Base-by-base conservation (phyloP, 2,888 invertebrate genomes). In the Cylindroiulus punctatus region DNA sequence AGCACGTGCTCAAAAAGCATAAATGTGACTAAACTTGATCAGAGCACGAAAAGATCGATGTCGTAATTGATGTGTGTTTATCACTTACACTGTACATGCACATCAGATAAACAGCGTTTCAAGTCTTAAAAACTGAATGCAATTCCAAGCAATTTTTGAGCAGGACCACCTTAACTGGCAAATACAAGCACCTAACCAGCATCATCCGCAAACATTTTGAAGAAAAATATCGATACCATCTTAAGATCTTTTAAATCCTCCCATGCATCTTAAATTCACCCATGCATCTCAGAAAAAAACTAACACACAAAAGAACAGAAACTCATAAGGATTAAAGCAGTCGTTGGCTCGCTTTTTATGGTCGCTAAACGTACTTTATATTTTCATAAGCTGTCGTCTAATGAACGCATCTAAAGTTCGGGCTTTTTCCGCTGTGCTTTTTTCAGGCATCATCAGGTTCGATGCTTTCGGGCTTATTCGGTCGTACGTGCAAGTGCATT, bases 321-420 rank as follows among this genome's bases (percentile, higher is more conserved):
- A 65, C 65, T 22, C 65, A 65, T 65, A 26, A 65, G 65, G 65
- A 65, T 65, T 65, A 65, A 65, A 65, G 26, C 65, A 22, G 65
- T 65, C 65, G 19, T 65, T 65, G 65, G 65, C 65, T 65, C 10
- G 65, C 22, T 0, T 65, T 65, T 65, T 65, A 65, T 26, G 65
- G 65, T 4, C 26, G 7, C 65, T 65, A 65, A 65, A 65, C 65
- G 65, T 26, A 26, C 26, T 65, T 65, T 65, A 65, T 65, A 65
- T 65, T 65, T 65, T 65, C 65, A 65, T 65, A 65, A 65, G 65
- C 65, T 65, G 65, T 0, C 65, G 65, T 65, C 65, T 65, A 65
- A 65, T 65, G 65, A 65, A 26, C 65, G 26, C 22, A 65, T 65
- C 26, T 65, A 65, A 65, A 65, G 65, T 65, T 65, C 0, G 65